phyloP scores from a whole-genome alignment of 1,140 invertebrate genomes.

The Formica exsecta region DNA sequence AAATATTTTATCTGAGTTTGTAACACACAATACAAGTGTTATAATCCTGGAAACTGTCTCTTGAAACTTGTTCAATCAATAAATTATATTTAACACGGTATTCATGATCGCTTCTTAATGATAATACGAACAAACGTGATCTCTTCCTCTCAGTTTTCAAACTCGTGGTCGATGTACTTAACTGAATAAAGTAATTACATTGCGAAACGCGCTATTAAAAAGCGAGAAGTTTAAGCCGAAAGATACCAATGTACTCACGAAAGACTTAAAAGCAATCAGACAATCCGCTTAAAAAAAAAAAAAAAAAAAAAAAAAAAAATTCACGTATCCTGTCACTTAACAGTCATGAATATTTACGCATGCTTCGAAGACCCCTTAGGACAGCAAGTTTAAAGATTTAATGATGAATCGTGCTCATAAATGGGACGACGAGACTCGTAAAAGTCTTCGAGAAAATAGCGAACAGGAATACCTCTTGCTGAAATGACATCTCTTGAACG shows the following conservation, averaged over 20 bases:
- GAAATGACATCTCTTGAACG: not conserved
- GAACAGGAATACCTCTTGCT: not conserved
- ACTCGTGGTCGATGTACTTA: constrained; percentile 26
- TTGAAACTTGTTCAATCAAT: constrained; percentile 21
- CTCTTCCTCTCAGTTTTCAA: constrained; percentile 10
- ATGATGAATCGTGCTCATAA: constrained; percentile 28
- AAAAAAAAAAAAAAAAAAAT: constrained; percentile 36
- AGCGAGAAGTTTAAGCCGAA: constrained; percentile 14
- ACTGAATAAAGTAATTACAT: constrained; percentile 26
- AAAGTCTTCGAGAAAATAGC: constrained; percentile 16
- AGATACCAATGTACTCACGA: constrained; percentile 1
- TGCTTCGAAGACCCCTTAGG: constrained; percentile 43
- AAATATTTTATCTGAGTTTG: not conserved
- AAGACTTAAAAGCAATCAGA: constrained; percentile 32
- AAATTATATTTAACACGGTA: constrained; percentile 29
- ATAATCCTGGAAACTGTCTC: not conserved
- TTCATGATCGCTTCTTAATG: constrained; percentile 2
- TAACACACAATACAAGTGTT: not conserved
- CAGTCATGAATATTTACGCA: constrained; percentile 74
- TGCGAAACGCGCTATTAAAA: constrained; percentile 40
- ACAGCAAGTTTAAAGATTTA: constrained; percentile 35
- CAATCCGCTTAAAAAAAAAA: constrained; percentile 26
- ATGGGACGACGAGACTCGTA: constrained; percentile 16
- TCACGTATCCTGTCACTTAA: constrained; percentile 65
- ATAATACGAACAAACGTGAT: constrained; percentile 35